Evolutionary conservation across 2,797 vertebrate genomes (phyloP), one percentile per base, ranked within the genome.

Genomic region (Pseudochirops corinnae): DNA sequence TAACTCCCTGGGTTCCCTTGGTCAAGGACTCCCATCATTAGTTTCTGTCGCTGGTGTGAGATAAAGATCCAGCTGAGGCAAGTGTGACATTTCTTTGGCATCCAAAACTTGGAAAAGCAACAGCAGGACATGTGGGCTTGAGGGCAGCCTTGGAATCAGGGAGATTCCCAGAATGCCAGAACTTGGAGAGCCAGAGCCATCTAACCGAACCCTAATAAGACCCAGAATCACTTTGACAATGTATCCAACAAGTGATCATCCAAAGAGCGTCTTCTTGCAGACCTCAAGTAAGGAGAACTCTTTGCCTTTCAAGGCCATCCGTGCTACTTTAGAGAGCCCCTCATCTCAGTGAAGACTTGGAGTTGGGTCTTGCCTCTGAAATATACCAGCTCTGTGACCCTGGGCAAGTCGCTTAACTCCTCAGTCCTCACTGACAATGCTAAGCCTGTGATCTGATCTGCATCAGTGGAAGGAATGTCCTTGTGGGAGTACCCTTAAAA

Each of bases 1-100:
- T 82, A 95, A 93, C 56, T 82, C 57, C 55, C 56, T 0, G 0
- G 7, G 26, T 91, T 92, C 60, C 93, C 90, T 95, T 94, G 91
- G 52, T 58, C 56, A 67, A 94, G 67, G 39, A 82, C 67, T 82
- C 39, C 67, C 7, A 46, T 82, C 67, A 46, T 82, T 24, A 82
- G 29, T 39, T n/a, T 46, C n/a, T 82, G 18, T 39, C 67, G 5
- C 67, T 39, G 10, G 67, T 39, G 67, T 82, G n/a, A n/a, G 67
- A 82, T 46, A 82, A 82, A 82, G 67, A 82, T 46, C 67, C 18
- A 39, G n/a, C 67, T 3, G 67, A 39, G n/a, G 5, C 39, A 82
- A 46, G 18, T 1, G 29, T 21, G 67, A 82, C 67, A 46, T 46
- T 82, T 82, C 39, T 82, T 82, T 82, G n/a, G 16, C 39, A 46